Conservation (phyloP, 2,888 invertebrate species). For the Apocheima hispidaria region DNA sequence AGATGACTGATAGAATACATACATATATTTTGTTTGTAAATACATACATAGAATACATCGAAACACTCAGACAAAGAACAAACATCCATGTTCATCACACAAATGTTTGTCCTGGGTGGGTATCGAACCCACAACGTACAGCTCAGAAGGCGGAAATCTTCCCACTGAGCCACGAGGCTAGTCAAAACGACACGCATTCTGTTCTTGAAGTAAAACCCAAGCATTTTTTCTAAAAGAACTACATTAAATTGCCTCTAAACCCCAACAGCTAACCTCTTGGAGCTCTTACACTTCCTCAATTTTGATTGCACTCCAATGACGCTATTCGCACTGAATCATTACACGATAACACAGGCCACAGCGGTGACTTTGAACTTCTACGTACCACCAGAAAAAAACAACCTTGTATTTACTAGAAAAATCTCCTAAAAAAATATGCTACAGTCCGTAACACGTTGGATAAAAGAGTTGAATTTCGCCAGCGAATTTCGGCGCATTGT, state of each 20-base stretch:
- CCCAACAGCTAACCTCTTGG: constrained; percentile 12
- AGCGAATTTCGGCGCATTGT: constrained; percentile 30
- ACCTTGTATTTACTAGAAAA: constrained; percentile 8
- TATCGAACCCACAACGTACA: too few relatives aligned
- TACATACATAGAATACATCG: too few relatives aligned
- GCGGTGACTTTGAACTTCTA: constrained; percentile 77
- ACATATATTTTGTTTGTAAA: too few relatives aligned
- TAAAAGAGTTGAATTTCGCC: constrained; percentile 7
- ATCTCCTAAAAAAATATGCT: background rate
- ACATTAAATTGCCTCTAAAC: constrained; percentile 15
- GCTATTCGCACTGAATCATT: constrained; percentile 46
- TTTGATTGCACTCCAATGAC: constrained; percentile 38
- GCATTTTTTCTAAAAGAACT: background rate
- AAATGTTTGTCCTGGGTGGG: too few relatives aligned
- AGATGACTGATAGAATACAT: too few relatives aligned
- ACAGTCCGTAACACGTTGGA: background rate
- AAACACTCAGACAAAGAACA: too few relatives aligned
- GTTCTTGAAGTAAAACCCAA: background rate
- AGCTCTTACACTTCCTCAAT: constrained; percentile 42
- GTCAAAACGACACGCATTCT: too few relatives aligned
- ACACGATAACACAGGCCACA: constrained; percentile 38
- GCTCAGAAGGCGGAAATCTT: too few relatives aligned
- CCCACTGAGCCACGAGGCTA: too few relatives aligned
- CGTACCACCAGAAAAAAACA: constrained; percentile 20
- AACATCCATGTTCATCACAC: too few relatives aligned